Base-by-base conservation (phyloP, 2,888 invertebrate genomes). In the Emmelina monodactyla region DNA sequence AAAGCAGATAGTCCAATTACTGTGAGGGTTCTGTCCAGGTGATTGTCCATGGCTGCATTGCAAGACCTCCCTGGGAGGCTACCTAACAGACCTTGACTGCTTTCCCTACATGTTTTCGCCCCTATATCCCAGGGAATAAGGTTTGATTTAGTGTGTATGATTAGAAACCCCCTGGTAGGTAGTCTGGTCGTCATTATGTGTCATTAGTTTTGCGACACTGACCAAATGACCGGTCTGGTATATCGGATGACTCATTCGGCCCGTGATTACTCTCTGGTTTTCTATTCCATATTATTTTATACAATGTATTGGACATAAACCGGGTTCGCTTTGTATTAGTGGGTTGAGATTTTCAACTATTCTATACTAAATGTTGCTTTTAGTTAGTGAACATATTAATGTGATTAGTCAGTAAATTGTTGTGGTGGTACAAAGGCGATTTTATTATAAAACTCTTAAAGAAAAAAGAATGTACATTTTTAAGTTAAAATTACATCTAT, bases 151-250 rank as follows among this genome's bases (percentile, higher is more conserved):
- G 38, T 41, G 47, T 53, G 51, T 53, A 41, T 33, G 41, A 37
- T 43, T 47, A 43, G 46, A 49, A 58, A 55, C 62, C 67, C 73
- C 60, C 63, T 58, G 58, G 55, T 63, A 60, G 59, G 55, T 62
- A 57, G 60, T 53, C 56, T 62, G 55, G 65, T 59, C 65, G 66
- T 75, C 76, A 79, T 79, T 79, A 78, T 71, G 73, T 78, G 73
- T 73, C 76, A 78, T 79, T 79, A 79, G 76, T 76, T 78, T 76
- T 75, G 78, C 78, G 76, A 79, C 76, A 70, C 71, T 76, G 75
- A 76, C 78, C 78, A 75, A 76, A 76, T 75, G 73, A 76, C 76
- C 72, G 63, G 71, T 62, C 73, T 65, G 66, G 58, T 54, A 70
- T 75, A 76, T 79, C 76, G 65, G 62, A 75, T 79, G 78, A 76